Percentiles rank a stretch among this genome's conserved stretches.
phyloP scores from a whole-genome alignment of 2,888 invertebrate species.

The Diarsia brunnea region DNA sequence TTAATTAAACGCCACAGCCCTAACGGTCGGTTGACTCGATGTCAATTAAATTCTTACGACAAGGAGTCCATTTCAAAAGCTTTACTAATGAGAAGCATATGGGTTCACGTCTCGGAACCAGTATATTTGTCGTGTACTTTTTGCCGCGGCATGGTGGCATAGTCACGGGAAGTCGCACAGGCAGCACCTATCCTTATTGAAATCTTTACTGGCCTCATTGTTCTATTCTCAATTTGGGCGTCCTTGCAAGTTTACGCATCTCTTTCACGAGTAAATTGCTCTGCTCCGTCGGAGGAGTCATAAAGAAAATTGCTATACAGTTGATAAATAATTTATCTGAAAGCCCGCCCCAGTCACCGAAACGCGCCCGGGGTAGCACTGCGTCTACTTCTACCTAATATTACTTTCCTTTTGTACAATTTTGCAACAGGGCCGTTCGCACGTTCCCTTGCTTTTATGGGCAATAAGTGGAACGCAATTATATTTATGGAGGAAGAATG shows the following conservation, averaged over 20 bases:
- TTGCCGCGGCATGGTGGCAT: conserved; percentile 49
- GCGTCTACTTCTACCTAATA: conserved; percentile 88
- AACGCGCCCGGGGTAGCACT: conserved; percentile 85
- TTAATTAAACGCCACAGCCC: conserved; percentile 77
- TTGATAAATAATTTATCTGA: conserved; percentile 91
- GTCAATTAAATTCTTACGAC: conserved; percentile 82
- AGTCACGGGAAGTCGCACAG: conserved; percentile 60
- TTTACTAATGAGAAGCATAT: conserved; percentile 82
- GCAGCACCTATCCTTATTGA: conserved; percentile 80
- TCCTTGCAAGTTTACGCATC: conserved; percentile 90
- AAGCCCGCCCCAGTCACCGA: conserved; percentile 90
- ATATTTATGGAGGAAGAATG: conserved; percentile 89
- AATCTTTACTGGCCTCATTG: conserved; percentile 86
- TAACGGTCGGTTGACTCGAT: conserved; percentile 73
- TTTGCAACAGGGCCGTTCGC: conserved; percentile 90
- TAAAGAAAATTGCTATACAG: conserved; percentile 91
- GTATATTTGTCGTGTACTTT: conserved; percentile 65
- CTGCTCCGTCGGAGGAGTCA: conserved; percentile 90
- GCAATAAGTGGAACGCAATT: conserved; percentile 91
- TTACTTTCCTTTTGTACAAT: conserved; percentile 91
- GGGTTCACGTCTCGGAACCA: conserved; percentile 68
- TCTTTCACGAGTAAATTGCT: conserved; percentile 90
- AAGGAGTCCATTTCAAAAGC: conserved; percentile 80
- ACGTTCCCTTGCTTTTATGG: conserved; percentile 90
- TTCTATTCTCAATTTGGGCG: conserved; percentile 87